Evolutionary conservation across 2,888 invertebrate genomes (phyloP).

Genomic region (Bugula neritina): DNA sequence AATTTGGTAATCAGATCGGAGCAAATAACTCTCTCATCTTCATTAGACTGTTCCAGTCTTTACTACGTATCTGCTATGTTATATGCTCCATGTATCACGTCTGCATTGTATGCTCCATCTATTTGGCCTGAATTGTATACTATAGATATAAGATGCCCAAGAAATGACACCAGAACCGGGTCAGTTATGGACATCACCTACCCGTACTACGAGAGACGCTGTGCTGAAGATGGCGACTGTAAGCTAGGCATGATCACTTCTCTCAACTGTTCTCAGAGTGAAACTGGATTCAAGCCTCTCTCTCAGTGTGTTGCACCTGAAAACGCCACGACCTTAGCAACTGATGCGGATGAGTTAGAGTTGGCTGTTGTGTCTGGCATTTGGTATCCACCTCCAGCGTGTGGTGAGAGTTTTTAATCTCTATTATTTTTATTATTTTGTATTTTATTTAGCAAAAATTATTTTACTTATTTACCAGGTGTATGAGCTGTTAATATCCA

Average conservation of each 20-base stretch:
- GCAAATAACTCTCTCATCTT: too few relatives aligned
- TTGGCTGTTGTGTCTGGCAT: neutral
- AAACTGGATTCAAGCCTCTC: neutral
- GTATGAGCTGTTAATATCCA: too few relatives aligned
- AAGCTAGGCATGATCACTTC: neutral
- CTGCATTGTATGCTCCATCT: too few relatives aligned
- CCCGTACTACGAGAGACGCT: constrained; percentile 3
- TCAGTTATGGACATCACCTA: neutral
- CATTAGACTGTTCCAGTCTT: too few relatives aligned
- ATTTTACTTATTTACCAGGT: too few relatives aligned
- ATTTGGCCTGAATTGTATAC: too few relatives aligned
- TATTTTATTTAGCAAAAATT: too few relatives aligned
- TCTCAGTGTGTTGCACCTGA: neutral
- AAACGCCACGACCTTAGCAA: neutral
- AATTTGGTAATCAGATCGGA: too few relatives aligned
- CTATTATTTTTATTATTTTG: too few relatives aligned
- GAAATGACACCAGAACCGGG: neutral
- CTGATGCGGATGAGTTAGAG: neutral
- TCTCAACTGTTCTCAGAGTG: neutral
- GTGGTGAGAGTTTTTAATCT: too few relatives aligned
- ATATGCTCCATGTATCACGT: too few relatives aligned
- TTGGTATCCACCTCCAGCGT: neutral
- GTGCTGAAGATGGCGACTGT: neutral
- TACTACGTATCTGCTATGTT: too few relatives aligned
- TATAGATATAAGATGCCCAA: neutral